Evolutionary conservation across 1,140 invertebrate species (phyloP).

Genomic region (Drosophila parvula): DNA sequence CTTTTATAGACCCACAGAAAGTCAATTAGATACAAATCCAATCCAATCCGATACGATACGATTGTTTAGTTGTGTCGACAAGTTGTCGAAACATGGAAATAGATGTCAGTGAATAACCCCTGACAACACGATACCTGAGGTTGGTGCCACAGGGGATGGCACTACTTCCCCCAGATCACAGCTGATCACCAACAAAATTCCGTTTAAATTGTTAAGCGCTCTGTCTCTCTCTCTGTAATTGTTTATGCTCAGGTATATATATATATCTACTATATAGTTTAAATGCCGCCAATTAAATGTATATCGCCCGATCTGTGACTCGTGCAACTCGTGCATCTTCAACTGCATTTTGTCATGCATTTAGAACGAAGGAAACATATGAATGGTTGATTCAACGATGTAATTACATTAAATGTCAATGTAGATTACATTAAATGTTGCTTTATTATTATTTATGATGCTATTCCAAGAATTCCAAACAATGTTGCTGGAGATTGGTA

Average conservation of each 20-base stretch:
- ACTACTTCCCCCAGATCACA: conserved; percentile 8
- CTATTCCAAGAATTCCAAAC: not conserved
- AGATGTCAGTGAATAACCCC: not conserved
- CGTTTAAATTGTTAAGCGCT: conserved; percentile 64
- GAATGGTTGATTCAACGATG: conserved; percentile 11
- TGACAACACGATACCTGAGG: conserved; percentile 1
- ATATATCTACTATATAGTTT: too few species aligned
- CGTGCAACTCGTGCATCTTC: conserved; percentile 22
- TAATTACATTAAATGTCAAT: conserved; percentile 6
- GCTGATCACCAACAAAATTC: conserved; percentile 72
- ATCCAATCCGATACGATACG: conserved; percentile 8
- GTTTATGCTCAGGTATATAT: conserved; percentile 54
- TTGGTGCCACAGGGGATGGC: not conserved
- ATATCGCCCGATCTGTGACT: conserved; percentile 37
- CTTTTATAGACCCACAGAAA: conserved; percentile 35
- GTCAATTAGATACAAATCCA: conserved; percentile 5
- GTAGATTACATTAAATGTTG: not conserved
- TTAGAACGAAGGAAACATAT: conserved; percentile 41
- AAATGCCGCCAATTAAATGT: conserved; percentile 44
- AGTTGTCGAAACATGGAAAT: conserved; percentile 46
- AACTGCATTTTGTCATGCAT: conserved; percentile 79
- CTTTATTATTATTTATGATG: not conserved
- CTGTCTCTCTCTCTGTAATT: conserved; percentile 68
- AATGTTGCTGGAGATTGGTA: not conserved
- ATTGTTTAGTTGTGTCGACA: conserved; percentile 37